phyloP scores from a whole-genome alignment of 1,140 invertebrate species.

The Bombus picipes region DNA sequence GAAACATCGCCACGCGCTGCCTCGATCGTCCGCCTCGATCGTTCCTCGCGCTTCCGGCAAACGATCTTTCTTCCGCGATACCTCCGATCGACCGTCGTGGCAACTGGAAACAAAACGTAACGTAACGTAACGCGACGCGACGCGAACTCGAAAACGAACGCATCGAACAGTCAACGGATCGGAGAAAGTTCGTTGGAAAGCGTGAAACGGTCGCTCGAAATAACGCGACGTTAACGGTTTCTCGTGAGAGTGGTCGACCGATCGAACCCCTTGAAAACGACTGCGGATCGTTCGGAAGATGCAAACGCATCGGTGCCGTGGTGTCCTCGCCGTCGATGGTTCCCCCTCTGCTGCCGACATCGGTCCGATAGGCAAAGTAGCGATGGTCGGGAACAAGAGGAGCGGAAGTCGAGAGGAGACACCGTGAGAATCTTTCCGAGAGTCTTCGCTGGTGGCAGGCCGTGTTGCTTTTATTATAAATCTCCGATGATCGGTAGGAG shows the following conservation, averaged over 20 bases:
- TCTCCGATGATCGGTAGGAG: conserved; percentile 74
- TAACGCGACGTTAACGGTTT: conserved; percentile 51
- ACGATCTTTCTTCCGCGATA: neutral
- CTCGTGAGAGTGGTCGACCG: conserved; percentile 49
- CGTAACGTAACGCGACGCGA: neutral
- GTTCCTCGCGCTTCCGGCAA: neutral
- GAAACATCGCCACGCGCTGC: conserved; percentile 51
- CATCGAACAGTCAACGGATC: conserved; percentile 34
- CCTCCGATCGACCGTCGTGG: neutral
- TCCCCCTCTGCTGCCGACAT: neutral
- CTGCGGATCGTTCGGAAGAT: conserved; percentile 47
- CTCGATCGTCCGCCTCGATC: neutral
- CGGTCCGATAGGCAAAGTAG: conserved; percentile 76
- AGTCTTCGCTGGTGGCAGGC: conserved; percentile 73
- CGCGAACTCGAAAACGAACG: neutral
- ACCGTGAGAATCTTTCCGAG: conserved; percentile 71
- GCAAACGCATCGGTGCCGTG: conserved; percentile 25
- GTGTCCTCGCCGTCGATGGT: conserved; percentile 15
- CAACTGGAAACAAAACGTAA: neutral
- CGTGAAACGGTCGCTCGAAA: conserved; percentile 4
- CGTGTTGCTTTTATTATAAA: conserved; percentile 77
- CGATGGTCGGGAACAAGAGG: neutral
- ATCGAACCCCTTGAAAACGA: conserved; percentile 57
- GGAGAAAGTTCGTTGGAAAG: conserved; percentile 50
- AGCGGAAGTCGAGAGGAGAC: conserved; percentile 43